Evolutionary conservation across 1,140 invertebrate species (phyloP).

Genomic region (Hyposmocoma kahamanoa): DNA sequence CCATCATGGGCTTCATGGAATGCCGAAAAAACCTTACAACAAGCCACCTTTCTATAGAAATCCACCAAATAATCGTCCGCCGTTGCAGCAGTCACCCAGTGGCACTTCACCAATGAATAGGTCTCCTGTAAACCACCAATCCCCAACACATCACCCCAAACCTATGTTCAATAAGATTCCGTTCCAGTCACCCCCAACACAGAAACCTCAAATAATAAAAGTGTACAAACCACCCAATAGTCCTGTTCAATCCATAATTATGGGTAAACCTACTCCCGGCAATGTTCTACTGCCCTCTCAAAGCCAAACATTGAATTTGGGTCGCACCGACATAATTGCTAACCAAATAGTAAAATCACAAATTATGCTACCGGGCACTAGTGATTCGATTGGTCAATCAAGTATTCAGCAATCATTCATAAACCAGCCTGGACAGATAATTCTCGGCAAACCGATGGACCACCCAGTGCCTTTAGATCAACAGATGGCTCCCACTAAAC

Average conservation of each 20-base stretch:
- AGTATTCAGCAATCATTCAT: constrained; percentile 41
- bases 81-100: constrained; percentile 10
- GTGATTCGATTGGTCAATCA: constrained; percentile 38
- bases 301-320: constrained; percentile 60
- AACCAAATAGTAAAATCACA: constrained; percentile 68
- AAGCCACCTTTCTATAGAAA: constrained; percentile 43
- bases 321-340: constrained; percentile 64
- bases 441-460: constrained; percentile 69
- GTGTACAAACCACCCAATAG: constrained; percentile 15
- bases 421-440: constrained; percentile 63
- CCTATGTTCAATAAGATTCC: constrained; percentile 31
- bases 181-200: constrained; percentile 16
- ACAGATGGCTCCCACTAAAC: constrained; percentile 56
- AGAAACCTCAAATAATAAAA: constrained; percentile 20
- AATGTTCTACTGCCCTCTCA: constrained; percentile 28
- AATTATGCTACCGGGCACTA: constrained; percentile 54
- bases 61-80: constrained; percentile 41
- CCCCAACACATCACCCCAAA: constrained; percentile 33
- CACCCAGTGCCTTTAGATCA: constrained; percentile 63
- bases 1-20: constrained; percentile 32
- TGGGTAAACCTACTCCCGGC: constrained; percentile 42
- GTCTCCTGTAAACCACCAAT: too few species aligned
- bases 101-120: constrained; percentile 58
- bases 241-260: constrained; percentile 34
- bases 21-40: constrained; percentile 44